These are phyloP conservation scores for Argopecten irradians DNA, from an alignment of 1,140 invertebrate genomes.

Conservation along the genomic window DNA sequence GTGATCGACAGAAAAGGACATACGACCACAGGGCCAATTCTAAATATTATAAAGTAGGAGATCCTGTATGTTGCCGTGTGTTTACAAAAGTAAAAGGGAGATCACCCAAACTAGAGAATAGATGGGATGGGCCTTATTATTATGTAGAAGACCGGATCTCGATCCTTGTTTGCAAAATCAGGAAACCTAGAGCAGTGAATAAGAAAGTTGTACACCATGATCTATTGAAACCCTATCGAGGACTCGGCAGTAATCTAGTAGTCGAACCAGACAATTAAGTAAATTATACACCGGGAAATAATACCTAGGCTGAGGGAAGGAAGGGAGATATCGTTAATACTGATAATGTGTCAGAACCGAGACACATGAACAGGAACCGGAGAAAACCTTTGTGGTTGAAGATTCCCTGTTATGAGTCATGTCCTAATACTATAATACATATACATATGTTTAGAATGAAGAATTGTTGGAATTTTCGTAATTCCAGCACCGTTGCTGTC, in stretches of 20 bases:
- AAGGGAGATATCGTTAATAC: not conserved
- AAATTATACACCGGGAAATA: too few species aligned
- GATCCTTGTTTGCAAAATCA: not conserved
- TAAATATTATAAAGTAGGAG: too few species aligned
- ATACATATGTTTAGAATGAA: not conserved
- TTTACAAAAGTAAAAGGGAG: too few species aligned
- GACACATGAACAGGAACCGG: not conserved
- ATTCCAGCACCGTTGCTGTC: not conserved
- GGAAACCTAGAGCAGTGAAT: not conserved
- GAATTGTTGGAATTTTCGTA: not conserved
- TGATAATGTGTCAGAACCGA: not conserved
- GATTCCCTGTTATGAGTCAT: not conserved
- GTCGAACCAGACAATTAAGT: too few species aligned
- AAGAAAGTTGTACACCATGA: not conserved
- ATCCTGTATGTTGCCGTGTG: too few species aligned
- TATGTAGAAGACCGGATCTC: not conserved
- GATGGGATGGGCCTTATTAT: not conserved
- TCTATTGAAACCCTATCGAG: not conserved
- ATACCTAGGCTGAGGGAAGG: not conserved
- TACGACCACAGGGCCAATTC: too few species aligned
- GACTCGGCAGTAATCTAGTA: too few species aligned
- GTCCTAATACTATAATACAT: not conserved
- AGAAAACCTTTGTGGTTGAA: not conserved
- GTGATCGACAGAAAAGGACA: too few species aligned
- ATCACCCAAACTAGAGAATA: too few species aligned